Base-by-base conservation (phyloP, 2,888 invertebrate species). In the Tenthredo mesomela region DNA sequence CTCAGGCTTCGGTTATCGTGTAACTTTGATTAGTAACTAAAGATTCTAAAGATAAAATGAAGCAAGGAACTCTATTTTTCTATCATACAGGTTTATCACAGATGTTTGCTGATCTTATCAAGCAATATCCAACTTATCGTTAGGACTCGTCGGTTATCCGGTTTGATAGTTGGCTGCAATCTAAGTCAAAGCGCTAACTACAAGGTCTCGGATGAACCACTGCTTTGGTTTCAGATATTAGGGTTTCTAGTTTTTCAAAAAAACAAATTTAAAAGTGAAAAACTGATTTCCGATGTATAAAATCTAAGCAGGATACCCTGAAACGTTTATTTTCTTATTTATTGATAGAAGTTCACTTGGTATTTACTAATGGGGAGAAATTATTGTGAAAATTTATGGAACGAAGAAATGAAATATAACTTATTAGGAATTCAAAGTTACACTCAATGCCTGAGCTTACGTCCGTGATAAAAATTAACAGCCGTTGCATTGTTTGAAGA, bases 401-500 rank as follows among this genome's bases (percentile, higher is more conserved):
- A 37, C 1, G 37, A 37, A 37, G 6, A 15, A 50, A 50, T 15
- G 5, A 50, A 18, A 50, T 50, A 82, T 84, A 82, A 86, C 83
- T 84, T 58, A 85, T 73, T 86, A 33, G 10, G 54, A 6, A 33
- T 50, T 77, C 50, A 77, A 77, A 77, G 77, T 77, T 77, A 54
- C 50, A 77, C 50, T 54, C 33, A 0, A 7, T 7, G 37, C 9
- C 54, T 7, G 61, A 61, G 58, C 21, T 61, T 43, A n/a, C 33
- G 80, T 21, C 65, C 40, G 80, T 61, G 61, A 43, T 61, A 15
- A 77, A 33, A 77, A 80, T 80, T 80, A 80, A 80, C 58, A 82
- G 82, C 67, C 82, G 47, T 67, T 82, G 82, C 93, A 93, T 93
- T 94, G 94, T 94, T 94, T 94, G 94, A 25, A 94, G 37, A 94